phyloP scores from a whole-genome alignment of 2,888 invertebrate species.

The Pomacea canaliculata region DNA sequence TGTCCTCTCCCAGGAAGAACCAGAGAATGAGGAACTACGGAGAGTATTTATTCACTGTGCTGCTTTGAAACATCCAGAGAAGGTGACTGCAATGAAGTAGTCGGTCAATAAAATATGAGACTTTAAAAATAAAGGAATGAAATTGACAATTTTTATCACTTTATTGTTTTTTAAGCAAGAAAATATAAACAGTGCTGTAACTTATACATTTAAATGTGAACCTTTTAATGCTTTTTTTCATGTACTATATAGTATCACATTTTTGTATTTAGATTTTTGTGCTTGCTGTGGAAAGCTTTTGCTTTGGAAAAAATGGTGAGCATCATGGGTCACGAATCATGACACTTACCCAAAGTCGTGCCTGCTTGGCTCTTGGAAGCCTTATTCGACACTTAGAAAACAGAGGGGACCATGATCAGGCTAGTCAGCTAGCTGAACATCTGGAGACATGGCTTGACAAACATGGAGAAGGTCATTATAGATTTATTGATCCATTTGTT shows the following conservation, averaged over 20 bases:
- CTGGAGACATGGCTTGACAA: constrained; percentile 41
- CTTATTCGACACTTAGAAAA: constrained; percentile 40
- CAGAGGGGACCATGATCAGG: constrained; percentile 29
- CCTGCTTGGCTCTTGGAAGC: constrained; percentile 46
- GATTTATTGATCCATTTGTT: background rate
- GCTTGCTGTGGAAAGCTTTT: constrained; percentile 4
- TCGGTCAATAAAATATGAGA: background rate
- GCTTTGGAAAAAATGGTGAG: constrained; percentile 27
- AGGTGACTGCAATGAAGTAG: constrained; percentile 9
- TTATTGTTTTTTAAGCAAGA: too few species aligned
- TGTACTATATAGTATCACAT: background rate
- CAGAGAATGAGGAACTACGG: constrained; percentile 28
- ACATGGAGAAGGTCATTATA: constrained; percentile 30
- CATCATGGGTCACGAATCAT: constrained; percentile 18
- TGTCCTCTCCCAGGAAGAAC: constrained; percentile 26
- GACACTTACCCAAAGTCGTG: constrained; percentile 38
- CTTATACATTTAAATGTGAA: too few species aligned
- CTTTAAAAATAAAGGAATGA: background rate
- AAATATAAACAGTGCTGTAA: too few species aligned
- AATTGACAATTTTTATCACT: too few species aligned
- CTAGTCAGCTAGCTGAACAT: constrained; percentile 38
- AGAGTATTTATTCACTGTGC: constrained; percentile 32
- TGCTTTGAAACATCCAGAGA: constrained; percentile 24
- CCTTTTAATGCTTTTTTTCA: too few species aligned
- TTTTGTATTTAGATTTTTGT: constrained; percentile 1